A percentile compares a stretch with the other conserved stretches of the same genome.
phyloP scores from a whole-genome alignment of 1,140 invertebrate genomes.

The Hyposmocoma kahamanoa region DNA sequence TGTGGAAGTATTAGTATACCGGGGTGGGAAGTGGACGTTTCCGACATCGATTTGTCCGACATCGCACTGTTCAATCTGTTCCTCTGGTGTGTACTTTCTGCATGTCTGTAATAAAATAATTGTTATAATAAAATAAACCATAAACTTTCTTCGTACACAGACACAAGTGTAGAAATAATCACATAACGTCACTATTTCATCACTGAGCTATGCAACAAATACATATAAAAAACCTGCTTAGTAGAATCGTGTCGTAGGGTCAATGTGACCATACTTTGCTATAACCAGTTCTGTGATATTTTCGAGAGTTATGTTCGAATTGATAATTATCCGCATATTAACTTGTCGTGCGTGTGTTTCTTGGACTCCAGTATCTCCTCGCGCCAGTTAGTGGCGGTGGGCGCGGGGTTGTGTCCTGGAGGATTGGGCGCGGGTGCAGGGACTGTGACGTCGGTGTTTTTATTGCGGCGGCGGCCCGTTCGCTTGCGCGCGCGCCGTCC shows the following conservation, averaged over 20 bases:
- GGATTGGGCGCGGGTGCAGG: conserved; percentile 22
- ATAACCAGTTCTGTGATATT: too few relatives aligned
- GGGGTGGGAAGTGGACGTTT: conserved; percentile 40
- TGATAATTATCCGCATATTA: conserved; percentile 8
- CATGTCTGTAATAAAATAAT: conserved; percentile 32
- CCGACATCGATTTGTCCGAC: conserved; percentile 47
- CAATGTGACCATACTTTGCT: too few relatives aligned
- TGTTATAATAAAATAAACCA: too few relatives aligned
- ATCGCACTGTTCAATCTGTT: conserved; percentile 45
- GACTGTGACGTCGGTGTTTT: conserved; percentile 2
- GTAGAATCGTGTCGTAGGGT: too few relatives aligned
- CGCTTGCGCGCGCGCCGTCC: conserved; percentile 16
- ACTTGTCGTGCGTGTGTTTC: conserved; percentile 43
- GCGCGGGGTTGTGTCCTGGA: conserved; percentile 13
- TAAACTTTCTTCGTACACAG: too few relatives aligned
- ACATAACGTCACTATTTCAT: too few relatives aligned
- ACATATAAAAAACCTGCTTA: too few relatives aligned
- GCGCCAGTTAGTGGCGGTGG: conserved; percentile 40
- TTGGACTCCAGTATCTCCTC: conserved; percentile 61
- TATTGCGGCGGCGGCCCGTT: conserved; percentile 15
- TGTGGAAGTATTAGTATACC: conserved; percentile 56
- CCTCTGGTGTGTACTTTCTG: conserved; percentile 36
- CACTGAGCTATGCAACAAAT: too few relatives aligned
- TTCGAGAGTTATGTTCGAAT: too few relatives aligned
- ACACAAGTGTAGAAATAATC: too few relatives aligned